Base-by-base conservation (phyloP, 1,140 invertebrate species). In the Drosophila varians region DNA sequence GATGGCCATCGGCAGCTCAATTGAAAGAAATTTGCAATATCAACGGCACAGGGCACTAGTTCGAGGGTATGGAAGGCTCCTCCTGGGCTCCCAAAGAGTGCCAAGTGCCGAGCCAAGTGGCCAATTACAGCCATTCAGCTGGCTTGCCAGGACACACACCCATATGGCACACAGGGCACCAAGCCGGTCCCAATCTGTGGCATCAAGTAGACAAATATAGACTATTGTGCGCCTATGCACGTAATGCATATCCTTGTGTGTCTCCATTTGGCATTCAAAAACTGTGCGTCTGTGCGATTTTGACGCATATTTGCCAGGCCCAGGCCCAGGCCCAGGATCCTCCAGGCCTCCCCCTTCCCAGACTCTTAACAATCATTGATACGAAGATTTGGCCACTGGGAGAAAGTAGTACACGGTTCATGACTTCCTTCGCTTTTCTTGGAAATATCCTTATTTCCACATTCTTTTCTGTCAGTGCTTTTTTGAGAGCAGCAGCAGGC, bases 131-230 rank as follows among this genome's bases (percentile, higher is more conserved):
- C 36, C 55, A 52, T 26, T n/a, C 21, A 25, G 53, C 25, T 18
- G 38, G 38, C 38, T 42, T 53, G 52, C 38, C 18, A 19, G 42
- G 58, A 31, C 9, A 31, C 8, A 7, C 26, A 28, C 26, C 8
- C 26, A 9, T 14, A 12, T 14, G n/a, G 12, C 38, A 21, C 43
- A 43, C 25, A 66, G 47, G 71, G 57, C 60, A 58, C 75, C 84
- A 65, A 79, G 51, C 65, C 80, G 86, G 86, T 86, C 82, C 75
- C 80, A 84, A 86, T 79, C 75, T 68, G 70, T 65, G 60, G 75
- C 79, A 84, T 84, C 79, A 79, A 86, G 80, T 86, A 84, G 80
- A 84, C 80, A 84, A 84, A 84, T 84, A 84, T 84, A 73, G 80
- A 84, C 80, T 86, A 66, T 65, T 76, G 23, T 62, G 72, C 65